Conservation (phyloP, 2,797 vertebrate genomes). For the Leptodactylus fallax region DNA sequence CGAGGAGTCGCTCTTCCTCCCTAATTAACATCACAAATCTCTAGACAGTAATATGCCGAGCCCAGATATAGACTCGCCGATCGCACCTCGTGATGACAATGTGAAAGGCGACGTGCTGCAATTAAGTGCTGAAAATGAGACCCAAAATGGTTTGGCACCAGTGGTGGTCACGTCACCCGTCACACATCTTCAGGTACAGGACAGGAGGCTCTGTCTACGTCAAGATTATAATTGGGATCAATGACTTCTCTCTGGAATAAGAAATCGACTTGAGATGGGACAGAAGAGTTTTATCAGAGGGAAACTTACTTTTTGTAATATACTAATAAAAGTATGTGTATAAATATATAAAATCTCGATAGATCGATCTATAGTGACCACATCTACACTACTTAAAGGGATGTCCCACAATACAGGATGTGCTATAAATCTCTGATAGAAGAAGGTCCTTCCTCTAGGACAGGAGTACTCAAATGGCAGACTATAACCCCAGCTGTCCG, state of each 20-base stretch:
- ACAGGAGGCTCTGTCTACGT: slow-evolving; percentile 25
- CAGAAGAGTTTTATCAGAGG: background rate
- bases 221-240: slow-evolving; percentile 44
- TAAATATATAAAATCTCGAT: no score
- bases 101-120: slow-evolving; percentile 44
- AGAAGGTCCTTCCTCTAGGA: no score
- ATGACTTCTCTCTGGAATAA: slow-evolving; percentile 6
- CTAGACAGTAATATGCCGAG: slow-evolving; percentile 23
- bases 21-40: slow-evolving; percentile 51
- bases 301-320: no score
- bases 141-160: slow-evolving; percentile 38
- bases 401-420: no score
- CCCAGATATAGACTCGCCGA: slow-evolving; percentile 16
- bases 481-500: no score
- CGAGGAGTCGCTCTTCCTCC: background rate
- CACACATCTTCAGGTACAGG: slow-evolving; percentile 27
- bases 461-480: no score
- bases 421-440: no score
- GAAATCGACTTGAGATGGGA: background rate
- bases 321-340: no score
- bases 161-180: slow-evolving; percentile 33
- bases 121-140: slow-evolving; percentile 45
- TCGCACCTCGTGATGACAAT: slow-evolving; percentile 31
- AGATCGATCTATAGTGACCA: no score
- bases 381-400: no score